Base-by-base conservation (phyloP, 2,113 vertebrate species). In the Hassar affinis region DNA sequence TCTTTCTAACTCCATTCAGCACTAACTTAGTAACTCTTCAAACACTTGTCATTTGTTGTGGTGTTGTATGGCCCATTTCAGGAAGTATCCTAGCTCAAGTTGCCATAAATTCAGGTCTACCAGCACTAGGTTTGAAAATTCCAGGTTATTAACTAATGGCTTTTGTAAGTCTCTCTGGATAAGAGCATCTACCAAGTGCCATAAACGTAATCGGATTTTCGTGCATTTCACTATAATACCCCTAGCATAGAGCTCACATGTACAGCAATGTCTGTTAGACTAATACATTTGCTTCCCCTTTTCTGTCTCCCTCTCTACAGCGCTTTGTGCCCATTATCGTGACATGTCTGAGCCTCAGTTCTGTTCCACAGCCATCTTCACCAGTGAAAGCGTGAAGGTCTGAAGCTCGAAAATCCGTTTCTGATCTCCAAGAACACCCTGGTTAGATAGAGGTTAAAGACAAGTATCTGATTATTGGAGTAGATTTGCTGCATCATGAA, bases 291-390 rank as follows among this genome's bases (percentile, higher is more conserved):
- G 14, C 47, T 79, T 6, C 52, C 64, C 47, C 20, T 82, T 47
- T 78, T 14, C 11, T 80, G 9, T 74, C 52, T 87, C 78, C 20
- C 4, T 80, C 54, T 82, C 80, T 27, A n/a, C 77, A 90, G 89
- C 80, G 84, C 78, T 90, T 90, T 85, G 62, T 83, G 62, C 89
- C 89, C 9, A 87, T 90, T 69, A 68, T 25, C 3, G 25, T 66
- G 52, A 38, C 77, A 3, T 64, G 75, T 30, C 52, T 22, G 1
- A 64, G 42, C 22, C 74, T n/a, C 5, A 79, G 59, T 52, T 57
- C 86, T 35, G 79, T 79, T 12, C 22, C 76, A 27, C n/a, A 72
- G 2, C 27, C 38, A n/a, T 68, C 64, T 3, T 85, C 56, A 69
- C 47, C 57, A 6, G 47, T 69, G 57, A 82, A 54, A 61, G 47